These are phyloP conservation scores for Enteromius radiatus DNA, from an alignment of 2,797 vertebrate species.

Conservation along the genomic window DNA sequence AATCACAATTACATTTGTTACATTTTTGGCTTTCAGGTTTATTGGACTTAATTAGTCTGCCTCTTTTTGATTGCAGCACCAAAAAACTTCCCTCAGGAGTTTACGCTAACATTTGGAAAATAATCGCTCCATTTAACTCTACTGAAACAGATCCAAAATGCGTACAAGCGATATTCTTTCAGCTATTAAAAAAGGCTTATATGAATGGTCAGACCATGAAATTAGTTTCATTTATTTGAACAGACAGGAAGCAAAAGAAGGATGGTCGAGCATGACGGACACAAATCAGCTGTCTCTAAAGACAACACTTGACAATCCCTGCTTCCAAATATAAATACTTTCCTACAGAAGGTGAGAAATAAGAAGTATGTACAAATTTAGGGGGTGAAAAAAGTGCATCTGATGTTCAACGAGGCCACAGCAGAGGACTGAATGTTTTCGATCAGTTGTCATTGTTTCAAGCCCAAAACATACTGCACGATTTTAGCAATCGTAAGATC, in stretches of 20 bases:
- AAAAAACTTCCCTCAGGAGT: slow-evolving; percentile 43
- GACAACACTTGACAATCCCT: slow-evolving; percentile 17
- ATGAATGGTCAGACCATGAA: slow-evolving; percentile 73
- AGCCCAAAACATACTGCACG: too few relatives aligned
- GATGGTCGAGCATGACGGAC: slow-evolving; percentile 46
- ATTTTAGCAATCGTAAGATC: too few relatives aligned
- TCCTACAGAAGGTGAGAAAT: neutral
- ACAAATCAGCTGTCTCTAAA: slow-evolving; percentile 67
- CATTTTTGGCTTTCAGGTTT: slow-evolving; percentile 43
- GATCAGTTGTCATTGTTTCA: neutral
- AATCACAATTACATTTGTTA: slow-evolving; percentile 45
- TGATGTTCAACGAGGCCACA: neutral
- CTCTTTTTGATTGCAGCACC: slow-evolving; percentile 31
- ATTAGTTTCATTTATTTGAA: slow-evolving; percentile 76
- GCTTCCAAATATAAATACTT: neutral
- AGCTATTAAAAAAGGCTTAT: slow-evolving; percentile 65
- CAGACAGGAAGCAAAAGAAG: slow-evolving; percentile 62
- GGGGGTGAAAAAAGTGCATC: neutral
- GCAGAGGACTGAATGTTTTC: neutral
- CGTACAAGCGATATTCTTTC: slow-evolving; percentile 57
- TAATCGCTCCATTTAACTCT: slow-evolving; percentile 60
- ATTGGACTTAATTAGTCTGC: slow-evolving; percentile 40
- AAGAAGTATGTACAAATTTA: neutral
- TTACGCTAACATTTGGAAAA: slow-evolving; percentile 56
- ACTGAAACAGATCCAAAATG: slow-evolving; percentile 62